Evolutionary conservation across 2,888 invertebrate species (phyloP), one percentile per base, ranked within the genome.

Genomic region (Himalopsyche tibetana): DNA sequence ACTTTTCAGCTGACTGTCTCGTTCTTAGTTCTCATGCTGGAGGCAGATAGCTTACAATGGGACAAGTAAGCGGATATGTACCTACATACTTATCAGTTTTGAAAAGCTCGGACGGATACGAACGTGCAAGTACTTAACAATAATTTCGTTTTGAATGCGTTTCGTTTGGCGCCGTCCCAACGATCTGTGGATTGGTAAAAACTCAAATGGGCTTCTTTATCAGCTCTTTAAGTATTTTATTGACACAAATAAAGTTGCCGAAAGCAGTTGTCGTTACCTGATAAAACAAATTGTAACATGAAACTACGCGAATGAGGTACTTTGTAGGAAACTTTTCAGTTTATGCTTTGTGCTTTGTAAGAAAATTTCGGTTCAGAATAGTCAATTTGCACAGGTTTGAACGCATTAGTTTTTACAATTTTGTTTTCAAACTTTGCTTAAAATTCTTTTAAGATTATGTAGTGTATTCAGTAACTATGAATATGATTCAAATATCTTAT

Each of bases 181-280:
- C 74, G 36, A 74, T 74, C 74, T 74, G 74, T 74, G 38, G 74
- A 74, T 74, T 74, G 74, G 74, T 5, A 74, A 74, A 74, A 74
- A 12, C 74, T 74, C 38, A 9, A 36, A 74, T 74, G 74, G 8
- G 74, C 38, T 74, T 74, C 19, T 74, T 74, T 74, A 74, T 74
- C 74, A 74, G 74, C 12, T 38, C 74, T 38, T 38, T 74, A 74
- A 74, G 74, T 74, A 74, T 74, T 74, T 74, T 74, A 74, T 38
- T 74, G 74, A 74, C 74, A 74, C 74, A 8, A 74, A 74, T 74
- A 74, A 74, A 74, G 74, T 36, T 74, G 9, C 15, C 38, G 74
- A 74, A 74, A 74, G 74, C 74, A 74, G 38, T 74, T 74, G 74
- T 74, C 74, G 74, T 74, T 74, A 74, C 74, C 74, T 74, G 74